phyloP scores from a whole-genome alignment of 2,797 vertebrate species.

The Psittacula echo region DNA sequence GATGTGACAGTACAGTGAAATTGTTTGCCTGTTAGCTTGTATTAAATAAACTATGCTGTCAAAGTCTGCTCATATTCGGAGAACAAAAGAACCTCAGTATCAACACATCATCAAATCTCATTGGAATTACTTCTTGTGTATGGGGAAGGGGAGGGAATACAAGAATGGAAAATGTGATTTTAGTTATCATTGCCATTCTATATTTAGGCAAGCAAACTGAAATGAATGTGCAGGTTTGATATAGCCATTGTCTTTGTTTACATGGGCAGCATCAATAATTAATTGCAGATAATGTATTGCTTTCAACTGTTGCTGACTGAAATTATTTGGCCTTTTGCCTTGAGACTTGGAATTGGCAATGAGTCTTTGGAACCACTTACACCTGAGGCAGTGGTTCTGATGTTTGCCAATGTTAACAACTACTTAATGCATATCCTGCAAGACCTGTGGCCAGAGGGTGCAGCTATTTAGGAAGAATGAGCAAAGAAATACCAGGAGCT shows the following conservation, averaged over 20 bases:
- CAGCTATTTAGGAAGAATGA: neutral
- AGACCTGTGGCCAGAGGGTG: neutral
- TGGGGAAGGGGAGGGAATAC: neutral
- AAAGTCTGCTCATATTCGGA: neutral
- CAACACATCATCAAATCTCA: neutral
- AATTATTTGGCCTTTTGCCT: neutral
- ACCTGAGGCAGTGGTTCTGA: neutral
- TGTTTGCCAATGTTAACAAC: neutral
- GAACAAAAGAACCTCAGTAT: neutral
- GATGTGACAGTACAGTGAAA: neutral
- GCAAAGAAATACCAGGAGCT: neutral
- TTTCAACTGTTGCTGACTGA: neutral
- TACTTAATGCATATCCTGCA: neutral
- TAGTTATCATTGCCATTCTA: neutral
- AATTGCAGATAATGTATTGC: neutral
- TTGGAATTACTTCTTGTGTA: neutral
- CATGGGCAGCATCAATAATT: neutral
- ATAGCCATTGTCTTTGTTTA: neutral
- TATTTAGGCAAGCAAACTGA: neutral
- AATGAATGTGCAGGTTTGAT: neutral
- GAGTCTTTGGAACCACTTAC: neutral
- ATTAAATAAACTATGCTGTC: neutral
- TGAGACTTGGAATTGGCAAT: neutral
- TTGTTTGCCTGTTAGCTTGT: neutral
- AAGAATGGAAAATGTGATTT: neutral